phyloP scores from a whole-genome alignment of 2,888 invertebrate genomes.

The Ethmia dodecea region DNA sequence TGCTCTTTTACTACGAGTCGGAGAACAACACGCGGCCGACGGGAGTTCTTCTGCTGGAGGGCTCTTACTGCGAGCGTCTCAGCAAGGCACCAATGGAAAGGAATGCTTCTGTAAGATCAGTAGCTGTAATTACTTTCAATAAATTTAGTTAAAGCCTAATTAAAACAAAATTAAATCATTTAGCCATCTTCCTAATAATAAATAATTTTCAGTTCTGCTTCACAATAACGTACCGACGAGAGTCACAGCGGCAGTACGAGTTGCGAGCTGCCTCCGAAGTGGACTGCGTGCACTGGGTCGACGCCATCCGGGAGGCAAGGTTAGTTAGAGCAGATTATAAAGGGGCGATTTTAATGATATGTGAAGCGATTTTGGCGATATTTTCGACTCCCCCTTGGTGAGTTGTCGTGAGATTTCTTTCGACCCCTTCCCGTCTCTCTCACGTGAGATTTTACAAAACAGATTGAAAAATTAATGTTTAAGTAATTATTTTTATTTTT shows the following conservation, averaged over 20 bases:
- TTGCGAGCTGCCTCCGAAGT: slow-evolving; percentile 89
- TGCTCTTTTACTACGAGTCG: slow-evolving; percentile 94
- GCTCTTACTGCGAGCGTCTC: slow-evolving; percentile 90
- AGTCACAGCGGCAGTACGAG: slow-evolving; percentile 92
- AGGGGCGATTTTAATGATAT: too few species aligned
- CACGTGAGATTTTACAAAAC: too few species aligned
- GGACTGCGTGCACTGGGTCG: slow-evolving; percentile 94
- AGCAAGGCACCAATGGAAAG: slow-evolving; percentile 78
- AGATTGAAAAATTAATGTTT: too few species aligned
- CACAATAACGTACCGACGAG: slow-evolving; percentile 90
- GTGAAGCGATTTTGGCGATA: too few species aligned
- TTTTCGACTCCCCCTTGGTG: too few species aligned
- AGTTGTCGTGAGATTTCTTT: too few species aligned
- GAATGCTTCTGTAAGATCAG: slow-evolving; percentile 53
- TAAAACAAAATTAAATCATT: too few species aligned
- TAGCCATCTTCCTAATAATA: too few species aligned
- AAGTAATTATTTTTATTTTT: too few species aligned
- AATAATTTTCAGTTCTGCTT: slow-evolving; percentile 91
- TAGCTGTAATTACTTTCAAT: not conserved
- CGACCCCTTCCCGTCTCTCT: too few species aligned
- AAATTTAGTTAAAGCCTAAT: too few species aligned
- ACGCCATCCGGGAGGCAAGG: slow-evolving; percentile 93
- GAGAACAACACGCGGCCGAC: slow-evolving; percentile 88
- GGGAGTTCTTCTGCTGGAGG: slow-evolving; percentile 91
- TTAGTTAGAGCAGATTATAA: slow-evolving; percentile 63